Conservation (phyloP, 2,113 vertebrate genomes). For the Anoplopoma fimbria region DNA sequence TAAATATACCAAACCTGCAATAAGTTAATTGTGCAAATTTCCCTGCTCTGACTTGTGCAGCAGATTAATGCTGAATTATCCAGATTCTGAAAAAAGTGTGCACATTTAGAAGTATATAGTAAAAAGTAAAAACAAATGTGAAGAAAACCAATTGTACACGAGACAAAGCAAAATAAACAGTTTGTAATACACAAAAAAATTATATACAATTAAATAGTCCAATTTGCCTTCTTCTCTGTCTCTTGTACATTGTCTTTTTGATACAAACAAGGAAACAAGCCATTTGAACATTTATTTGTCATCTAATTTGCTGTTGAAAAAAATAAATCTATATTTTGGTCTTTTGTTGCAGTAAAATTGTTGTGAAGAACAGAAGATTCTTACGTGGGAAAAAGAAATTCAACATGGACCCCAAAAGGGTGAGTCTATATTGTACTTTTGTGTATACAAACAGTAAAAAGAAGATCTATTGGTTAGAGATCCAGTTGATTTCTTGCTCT, state of each 20-base stretch:
- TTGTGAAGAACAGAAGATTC: conserved; percentile 84
- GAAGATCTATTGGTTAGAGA: not conserved
- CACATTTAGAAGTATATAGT: not conserved
- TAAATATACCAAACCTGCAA: not conserved
- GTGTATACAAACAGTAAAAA: not conserved
- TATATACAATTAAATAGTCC: not conserved
- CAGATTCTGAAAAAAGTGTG: not conserved
- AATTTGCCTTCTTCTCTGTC: too few species aligned
- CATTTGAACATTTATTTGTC: not conserved
- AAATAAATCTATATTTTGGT: not conserved
- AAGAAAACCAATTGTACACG: not conserved
- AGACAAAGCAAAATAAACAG: not conserved
- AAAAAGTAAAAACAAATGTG: not conserved
- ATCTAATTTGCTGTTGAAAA: not conserved
- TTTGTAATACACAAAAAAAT: not conserved
- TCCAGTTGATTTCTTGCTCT: not conserved
- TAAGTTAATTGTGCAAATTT: not conserved
- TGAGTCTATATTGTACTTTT: conserved; percentile 55
- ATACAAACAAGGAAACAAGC: not conserved
- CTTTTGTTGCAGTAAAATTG: conserved; percentile 80
- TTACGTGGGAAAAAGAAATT: conserved; percentile 91
- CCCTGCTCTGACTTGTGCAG: not conserved
- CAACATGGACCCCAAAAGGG: conserved; percentile 92
- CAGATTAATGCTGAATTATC: not conserved
- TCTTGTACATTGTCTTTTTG: too few species aligned